Percentiles rank a stretch among this genome's conserved stretches.
These are phyloP conservation scores for Brienomyrus longianalis DNA, from an alignment of 2,113 vertebrate genomes.

Conservation along the genomic window DNA sequence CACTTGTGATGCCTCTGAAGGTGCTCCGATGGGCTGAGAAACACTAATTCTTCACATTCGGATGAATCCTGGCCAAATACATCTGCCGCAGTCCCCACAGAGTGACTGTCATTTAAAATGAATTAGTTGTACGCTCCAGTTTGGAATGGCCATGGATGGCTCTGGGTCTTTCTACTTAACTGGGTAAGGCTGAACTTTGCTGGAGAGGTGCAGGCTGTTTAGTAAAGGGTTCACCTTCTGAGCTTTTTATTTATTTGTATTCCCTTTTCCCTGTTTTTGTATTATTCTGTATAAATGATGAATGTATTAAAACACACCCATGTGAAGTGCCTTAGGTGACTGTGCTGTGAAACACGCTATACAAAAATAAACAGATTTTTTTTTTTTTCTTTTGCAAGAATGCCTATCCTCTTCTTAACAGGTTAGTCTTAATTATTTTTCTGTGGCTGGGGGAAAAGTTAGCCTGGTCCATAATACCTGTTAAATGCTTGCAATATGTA, in stretches of 20 bases:
- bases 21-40: neutral
- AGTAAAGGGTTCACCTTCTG: neutral
- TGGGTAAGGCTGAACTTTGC: neutral
- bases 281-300: neutral
- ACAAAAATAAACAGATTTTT: neutral
- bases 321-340: neutral
- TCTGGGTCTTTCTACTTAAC: neutral
- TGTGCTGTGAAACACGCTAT: neutral
- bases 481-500: neutral
- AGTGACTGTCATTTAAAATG: constrained; percentile 5
- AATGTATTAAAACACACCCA: neutral
- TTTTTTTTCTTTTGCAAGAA: neutral
- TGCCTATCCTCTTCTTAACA: neutral
- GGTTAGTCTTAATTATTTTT: neutral
- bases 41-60: neutral
- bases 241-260: neutral
- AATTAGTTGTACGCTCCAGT: neutral
- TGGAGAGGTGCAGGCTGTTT: neutral
- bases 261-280: neutral
- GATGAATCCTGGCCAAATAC: neutral
- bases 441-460: neutral
- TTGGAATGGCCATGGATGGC: neutral
- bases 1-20: neutral
- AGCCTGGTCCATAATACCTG: neutral
- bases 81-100: neutral